phyloP scores from a whole-genome alignment of 2,888 invertebrate genomes.

The Tuta absoluta region DNA sequence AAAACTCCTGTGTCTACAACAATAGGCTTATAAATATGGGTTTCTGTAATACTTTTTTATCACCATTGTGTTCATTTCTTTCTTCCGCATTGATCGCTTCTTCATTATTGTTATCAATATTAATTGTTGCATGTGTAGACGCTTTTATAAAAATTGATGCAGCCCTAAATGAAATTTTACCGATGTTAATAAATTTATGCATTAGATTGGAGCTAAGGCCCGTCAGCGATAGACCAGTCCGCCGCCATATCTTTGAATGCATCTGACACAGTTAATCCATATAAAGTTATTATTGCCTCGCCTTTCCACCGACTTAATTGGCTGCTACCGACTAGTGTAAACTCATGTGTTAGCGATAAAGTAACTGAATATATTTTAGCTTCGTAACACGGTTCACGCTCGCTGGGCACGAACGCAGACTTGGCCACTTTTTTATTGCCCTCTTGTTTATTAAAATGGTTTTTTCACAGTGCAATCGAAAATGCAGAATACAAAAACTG shows the following conservation, averaged over 20 bases:
- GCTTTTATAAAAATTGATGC: slow-evolving; percentile 45
- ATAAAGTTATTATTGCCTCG: slow-evolving; percentile 73
- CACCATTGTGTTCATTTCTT: slow-evolving; percentile 50
- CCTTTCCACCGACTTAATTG: slow-evolving; percentile 71
- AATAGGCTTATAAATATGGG: slow-evolving; percentile 75
- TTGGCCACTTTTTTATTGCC: slow-evolving; percentile 60
- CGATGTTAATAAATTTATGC: slow-evolving; percentile 56
- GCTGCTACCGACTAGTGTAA: slow-evolving; percentile 68
- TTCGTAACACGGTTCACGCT: slow-evolving; percentile 56
- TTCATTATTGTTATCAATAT: slow-evolving; percentile 57
- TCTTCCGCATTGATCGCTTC: slow-evolving; percentile 58
- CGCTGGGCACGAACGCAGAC: slow-evolving; percentile 57
- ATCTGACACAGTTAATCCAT: slow-evolving; percentile 74
- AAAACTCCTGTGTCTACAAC: slow-evolving; percentile 64
- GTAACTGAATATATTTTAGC: slow-evolving; percentile 64
- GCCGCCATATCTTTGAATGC: slow-evolving; percentile 63
- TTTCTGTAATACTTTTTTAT: slow-evolving; percentile 60
- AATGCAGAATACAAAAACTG: slow-evolving; percentile 63
- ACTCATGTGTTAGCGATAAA: slow-evolving; percentile 68
- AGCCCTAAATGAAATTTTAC: slow-evolving; percentile 53
- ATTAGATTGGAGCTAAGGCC: slow-evolving; percentile 51
- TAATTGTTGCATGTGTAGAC: slow-evolving; percentile 53
- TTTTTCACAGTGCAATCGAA: slow-evolving; percentile 58
- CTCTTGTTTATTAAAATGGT: slow-evolving; percentile 65
- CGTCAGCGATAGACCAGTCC: slow-evolving; percentile 58